These are phyloP conservation scores for Bombus difficillimus DNA, from an alignment of 1,140 invertebrate genomes.

Conservation along the genomic window DNA sequence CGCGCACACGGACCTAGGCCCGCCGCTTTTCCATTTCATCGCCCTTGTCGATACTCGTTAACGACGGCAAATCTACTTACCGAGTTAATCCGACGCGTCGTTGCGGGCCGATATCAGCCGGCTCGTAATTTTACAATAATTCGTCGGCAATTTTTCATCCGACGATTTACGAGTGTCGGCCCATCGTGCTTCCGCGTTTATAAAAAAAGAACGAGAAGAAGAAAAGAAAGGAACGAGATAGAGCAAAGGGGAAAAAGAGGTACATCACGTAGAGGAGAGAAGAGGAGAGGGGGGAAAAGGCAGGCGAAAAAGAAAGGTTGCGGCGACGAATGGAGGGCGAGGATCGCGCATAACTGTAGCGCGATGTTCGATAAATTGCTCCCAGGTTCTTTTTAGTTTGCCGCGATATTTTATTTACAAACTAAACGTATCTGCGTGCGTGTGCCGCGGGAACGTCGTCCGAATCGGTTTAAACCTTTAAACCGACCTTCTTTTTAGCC, in stretches of 20 bases:
- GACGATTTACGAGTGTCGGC: slow-evolving; percentile 60
- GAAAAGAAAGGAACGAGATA: neutral
- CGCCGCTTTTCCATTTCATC: slow-evolving; percentile 1
- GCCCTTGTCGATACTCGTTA: slow-evolving; percentile 40
- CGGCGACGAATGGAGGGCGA: neutral
- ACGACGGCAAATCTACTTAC: slow-evolving; percentile 37
- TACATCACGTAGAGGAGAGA: neutral
- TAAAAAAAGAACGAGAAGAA: neutral
- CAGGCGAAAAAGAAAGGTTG: slow-evolving; percentile 36
- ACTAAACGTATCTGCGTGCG: slow-evolving; percentile 55
- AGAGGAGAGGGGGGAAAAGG: slow-evolving; percentile 19
- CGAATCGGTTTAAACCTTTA: slow-evolving; percentile 43
- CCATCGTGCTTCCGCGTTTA: neutral
- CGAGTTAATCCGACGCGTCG: slow-evolving; percentile 23
- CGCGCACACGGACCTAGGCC: too few species aligned
- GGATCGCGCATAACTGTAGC: slow-evolving; percentile 56
- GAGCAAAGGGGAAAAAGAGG: neutral
- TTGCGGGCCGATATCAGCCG: slow-evolving; percentile 4
- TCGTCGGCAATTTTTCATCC: slow-evolving; percentile 62
- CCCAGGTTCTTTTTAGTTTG: slow-evolving; percentile 56
- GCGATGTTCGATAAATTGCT: slow-evolving; percentile 67
- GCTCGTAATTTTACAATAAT: slow-evolving; percentile 65
- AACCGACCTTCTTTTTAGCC: neutral
- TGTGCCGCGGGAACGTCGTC: slow-evolving; percentile 42
- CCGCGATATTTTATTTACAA: slow-evolving; percentile 66